Evolutionary conservation across 2,797 vertebrate species (phyloP), one percentile per base, ranked within the genome.

Genomic region (Pangasius djambal): DNA sequence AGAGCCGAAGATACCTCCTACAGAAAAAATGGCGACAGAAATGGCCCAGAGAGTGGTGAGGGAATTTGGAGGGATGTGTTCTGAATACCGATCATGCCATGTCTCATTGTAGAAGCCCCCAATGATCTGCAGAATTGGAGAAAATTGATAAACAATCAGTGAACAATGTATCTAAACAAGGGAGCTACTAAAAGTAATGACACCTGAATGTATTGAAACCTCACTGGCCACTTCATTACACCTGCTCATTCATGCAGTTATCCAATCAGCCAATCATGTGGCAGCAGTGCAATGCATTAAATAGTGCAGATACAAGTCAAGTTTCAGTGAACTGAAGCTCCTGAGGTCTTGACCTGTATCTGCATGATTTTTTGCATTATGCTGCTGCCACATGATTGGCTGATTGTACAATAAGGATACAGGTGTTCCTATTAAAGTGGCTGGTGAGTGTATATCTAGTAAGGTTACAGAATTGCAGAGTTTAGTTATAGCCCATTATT

Each of bases 1-100:
- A 31, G 98, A 98, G 37, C 98, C 98, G 0, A 98, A 90, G 96
- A 99, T 99, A 72, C 98, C 98, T 0, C 98, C 98, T 0, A 99
- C 96, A 0, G 98, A 98, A 95, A 99, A 99, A 92, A 99, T 98
- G 92, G 98, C 96, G 0, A 99, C 98, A 0, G 98, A 98, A 89
- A 98, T 92, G 2, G 98, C 98, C 98, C 98, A 99, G 40, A 99
- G 96, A 0, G 97, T 97, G 81, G 97, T 98, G 6, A 99, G 92
- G 0, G 95, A 94, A 86, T 88, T 28, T 0, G 90, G 28, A 37
- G 93, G 78, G 89, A 99, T 97, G 83, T 92, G 22, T 86, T 97
- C 96, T 0, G 92, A 89, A 0, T 97, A 97, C 28, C 98, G 96
- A 57, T 88, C 48, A 18, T 79, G 2, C 98, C 98, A 99, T 0